Evolutionary conservation across 2,888 invertebrate species (phyloP).

Genomic region (Pseudoips prasinana): DNA sequence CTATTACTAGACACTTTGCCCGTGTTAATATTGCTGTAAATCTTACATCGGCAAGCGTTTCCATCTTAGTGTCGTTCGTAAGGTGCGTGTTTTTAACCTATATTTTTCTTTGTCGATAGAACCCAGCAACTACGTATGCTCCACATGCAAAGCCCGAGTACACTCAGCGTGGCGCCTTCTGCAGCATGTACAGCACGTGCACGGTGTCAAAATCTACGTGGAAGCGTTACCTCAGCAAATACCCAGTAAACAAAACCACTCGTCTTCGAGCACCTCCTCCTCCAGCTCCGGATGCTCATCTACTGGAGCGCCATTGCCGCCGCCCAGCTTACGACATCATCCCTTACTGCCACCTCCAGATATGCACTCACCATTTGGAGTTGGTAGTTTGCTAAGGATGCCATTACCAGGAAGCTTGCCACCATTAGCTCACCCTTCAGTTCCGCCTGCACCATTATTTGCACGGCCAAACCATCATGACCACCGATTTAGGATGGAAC

Average conservation of each 20-base stretch:
- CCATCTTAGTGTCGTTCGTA: constrained; percentile 33
- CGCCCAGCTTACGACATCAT: constrained; percentile 85
- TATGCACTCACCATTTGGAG: constrained; percentile 89
- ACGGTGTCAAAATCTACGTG: constrained; percentile 96
- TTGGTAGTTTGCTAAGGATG: constrained; percentile 87
- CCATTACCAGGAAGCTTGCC: constrained; percentile 85
- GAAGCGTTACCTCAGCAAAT: constrained; percentile 80
- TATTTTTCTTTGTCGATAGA: constrained; percentile 84
- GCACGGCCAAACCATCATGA: constrained; percentile 89
- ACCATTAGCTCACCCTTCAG: constrained; percentile 85
- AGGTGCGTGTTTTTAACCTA: constrained; percentile 39
- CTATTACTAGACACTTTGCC: constrained; percentile 82
- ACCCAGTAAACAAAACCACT: constrained; percentile 78
- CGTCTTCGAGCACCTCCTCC: constrained; percentile 81
- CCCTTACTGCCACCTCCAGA: constrained; percentile 87
- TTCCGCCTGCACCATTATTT: constrained; percentile 88
- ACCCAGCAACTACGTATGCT: constrained; percentile 96
- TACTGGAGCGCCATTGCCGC: constrained; percentile 80
- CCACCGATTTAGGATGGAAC: constrained; percentile 91
- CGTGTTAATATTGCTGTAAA: constrained; percentile 79
- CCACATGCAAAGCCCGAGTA: constrained; percentile 94
- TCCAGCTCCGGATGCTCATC: constrained; percentile 80
- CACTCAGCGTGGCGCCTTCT: constrained; percentile 97
- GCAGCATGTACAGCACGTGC: constrained; percentile 96
- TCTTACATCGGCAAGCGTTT: constrained; percentile 63